Base-by-base conservation (phyloP, 1,140 invertebrate species). In the Lithobius niger region DNA sequence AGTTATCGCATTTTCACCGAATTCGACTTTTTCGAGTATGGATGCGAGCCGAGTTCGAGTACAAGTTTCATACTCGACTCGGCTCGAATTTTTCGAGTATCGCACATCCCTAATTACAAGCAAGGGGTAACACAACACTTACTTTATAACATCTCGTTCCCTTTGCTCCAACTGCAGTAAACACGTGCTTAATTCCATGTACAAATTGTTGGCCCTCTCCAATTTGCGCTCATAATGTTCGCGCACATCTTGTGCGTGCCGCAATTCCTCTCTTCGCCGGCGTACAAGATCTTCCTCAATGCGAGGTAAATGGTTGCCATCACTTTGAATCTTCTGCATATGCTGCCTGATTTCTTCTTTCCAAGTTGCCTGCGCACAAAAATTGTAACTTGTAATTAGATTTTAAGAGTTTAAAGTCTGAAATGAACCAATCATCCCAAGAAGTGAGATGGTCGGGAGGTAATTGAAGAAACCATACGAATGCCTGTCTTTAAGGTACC, bases 221-320 rank as follows among this genome's bases (percentile, higher is more conserved):
- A 97, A 70, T 69, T 95, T 96, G 45, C 84, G 76, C 69, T 97
- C 88, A 67, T 97, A 97, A 50, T 93, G 82, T 66, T 89, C 82
- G 43, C 88, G 76, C 21, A 96, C 87, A 66, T 96, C 89, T 66
- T 91, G 83, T 48, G 91, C 90, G 65, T 91, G 85, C 50, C 83
- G 80, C 58, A 93, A 71, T 66, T 94, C 89, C 60, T 87, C 83
- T 60, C 86, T 82, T 25, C 88, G 74, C 59, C 81, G 79, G 57
- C 79, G 77, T 45, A 87, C 81, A 21, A 88, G 67, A 64, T 89
- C 85, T 57, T 83, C 81, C 65, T 74, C 75, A 76, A 82, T 65
- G 42, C 82, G 76, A 40, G 79, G 79, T 61, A 81, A 77, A 58
- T 78, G 76, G 54, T 73, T 79, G 22, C 76, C 78, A 59, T 71